phyloP scores from a whole-genome alignment of 2,113 vertebrate species.

The Elephas maximus region DNA sequence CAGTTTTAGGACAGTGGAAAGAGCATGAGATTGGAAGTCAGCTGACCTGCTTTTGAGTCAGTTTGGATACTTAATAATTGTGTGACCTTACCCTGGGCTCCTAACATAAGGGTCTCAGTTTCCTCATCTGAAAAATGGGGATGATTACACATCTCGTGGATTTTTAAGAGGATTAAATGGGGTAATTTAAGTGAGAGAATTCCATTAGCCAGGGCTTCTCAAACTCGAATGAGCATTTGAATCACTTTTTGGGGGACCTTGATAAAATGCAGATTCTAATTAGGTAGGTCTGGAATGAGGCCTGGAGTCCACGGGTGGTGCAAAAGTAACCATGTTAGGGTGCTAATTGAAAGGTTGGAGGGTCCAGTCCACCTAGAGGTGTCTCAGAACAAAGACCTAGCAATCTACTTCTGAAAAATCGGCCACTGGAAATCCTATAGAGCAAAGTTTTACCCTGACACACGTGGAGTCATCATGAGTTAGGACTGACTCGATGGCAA shows the following conservation, averaged over 20 bases:
- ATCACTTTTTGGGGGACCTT: neutral
- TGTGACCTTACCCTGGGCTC: neutral
- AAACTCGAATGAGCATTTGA: neutral
- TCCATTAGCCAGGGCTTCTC: neutral
- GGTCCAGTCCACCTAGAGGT: too few relatives aligned
- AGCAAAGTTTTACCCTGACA: too few relatives aligned
- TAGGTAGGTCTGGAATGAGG: neutral
- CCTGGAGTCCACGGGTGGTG: neutral
- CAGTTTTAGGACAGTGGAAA: neutral
- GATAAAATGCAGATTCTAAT: neutral
- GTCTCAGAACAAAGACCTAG: too few relatives aligned
- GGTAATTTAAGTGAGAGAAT: neutral
- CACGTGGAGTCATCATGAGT: too few relatives aligned
- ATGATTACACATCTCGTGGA: neutral
- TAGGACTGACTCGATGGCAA: too few relatives aligned
- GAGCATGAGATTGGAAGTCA: neutral
- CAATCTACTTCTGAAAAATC: too few relatives aligned
- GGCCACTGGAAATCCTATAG: too few relatives aligned
- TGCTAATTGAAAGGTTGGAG: neutral
- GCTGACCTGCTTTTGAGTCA: slow-evolving; percentile 6
- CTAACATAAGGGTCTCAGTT: neutral
- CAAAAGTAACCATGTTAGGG: too few relatives aligned
- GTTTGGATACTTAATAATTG: neutral
- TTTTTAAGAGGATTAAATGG: neutral
- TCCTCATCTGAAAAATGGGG: neutral